A percentile compares a stretch with the other conserved stretches of the same genome.
Conservation (phyloP, 2,888 invertebrate genomes). For the Hydrotaea diabolus region DNA sequence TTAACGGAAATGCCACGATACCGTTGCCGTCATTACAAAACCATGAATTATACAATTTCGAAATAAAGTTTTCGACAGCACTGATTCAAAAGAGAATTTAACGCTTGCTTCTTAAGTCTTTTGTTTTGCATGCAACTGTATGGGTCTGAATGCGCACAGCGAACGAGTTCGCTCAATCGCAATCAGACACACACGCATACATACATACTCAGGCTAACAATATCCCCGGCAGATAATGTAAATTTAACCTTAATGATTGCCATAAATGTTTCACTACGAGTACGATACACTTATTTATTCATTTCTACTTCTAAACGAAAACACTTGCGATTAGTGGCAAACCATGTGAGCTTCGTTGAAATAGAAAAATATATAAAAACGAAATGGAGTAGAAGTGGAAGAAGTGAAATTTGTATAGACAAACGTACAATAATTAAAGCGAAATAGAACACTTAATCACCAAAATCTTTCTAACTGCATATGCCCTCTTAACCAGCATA, state of each 20-base stretch:
- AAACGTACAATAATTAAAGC: constrained; percentile 6
- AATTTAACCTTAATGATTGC: constrained; percentile 5
- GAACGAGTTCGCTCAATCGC: not conserved
- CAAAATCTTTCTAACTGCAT: constrained; percentile 48
- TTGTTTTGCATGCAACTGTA: not conserved
- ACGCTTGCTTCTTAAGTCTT: constrained; percentile 18
- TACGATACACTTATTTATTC: not conserved
- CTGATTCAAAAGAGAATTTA: not conserved
- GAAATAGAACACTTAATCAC: constrained; percentile 52
- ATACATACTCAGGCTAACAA: not conserved
- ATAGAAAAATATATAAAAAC: not conserved
- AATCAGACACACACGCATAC: too few species aligned
- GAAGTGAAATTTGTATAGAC: constrained; percentile 48
- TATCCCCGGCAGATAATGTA: not conserved
- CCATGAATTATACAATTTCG: not conserved
- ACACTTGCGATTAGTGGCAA: constrained; percentile 8
- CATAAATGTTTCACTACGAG: constrained; percentile 1
- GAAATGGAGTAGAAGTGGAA: not conserved
- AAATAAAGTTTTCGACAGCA: not conserved
- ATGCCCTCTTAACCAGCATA: constrained; percentile 39
- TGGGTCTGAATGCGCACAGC: not conserved
- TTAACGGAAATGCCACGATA: constrained; percentile 2
- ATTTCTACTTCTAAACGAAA: constrained; percentile 1
- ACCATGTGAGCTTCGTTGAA: not conserved
- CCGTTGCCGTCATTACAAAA: not conserved